Conservation (phyloP, 2,797 vertebrate species). For the Hafferia zeledoni region DNA sequence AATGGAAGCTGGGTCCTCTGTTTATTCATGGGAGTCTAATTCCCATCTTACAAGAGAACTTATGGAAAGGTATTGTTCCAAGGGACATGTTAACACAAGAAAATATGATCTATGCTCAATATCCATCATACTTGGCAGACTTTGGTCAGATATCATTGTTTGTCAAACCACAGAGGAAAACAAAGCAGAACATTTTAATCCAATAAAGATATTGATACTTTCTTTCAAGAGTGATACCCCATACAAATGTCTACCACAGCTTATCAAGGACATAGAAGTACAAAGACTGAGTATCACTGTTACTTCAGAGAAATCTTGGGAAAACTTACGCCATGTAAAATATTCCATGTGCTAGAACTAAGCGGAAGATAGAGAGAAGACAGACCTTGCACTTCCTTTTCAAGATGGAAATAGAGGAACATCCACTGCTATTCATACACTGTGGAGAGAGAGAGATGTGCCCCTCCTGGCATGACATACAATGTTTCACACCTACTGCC, state of each 20-base stretch:
- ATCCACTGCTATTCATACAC: background rate
- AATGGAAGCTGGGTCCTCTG: background rate
- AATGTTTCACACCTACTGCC: background rate
- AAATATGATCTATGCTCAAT: constrained; percentile 64
- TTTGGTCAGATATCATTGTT: constrained; percentile 48
- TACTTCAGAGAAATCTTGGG: background rate
- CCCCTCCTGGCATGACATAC: background rate
- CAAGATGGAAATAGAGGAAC: background rate
- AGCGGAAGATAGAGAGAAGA: background rate
- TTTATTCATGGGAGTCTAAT: constrained; percentile 16
- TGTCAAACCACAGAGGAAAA: constrained; percentile 47
- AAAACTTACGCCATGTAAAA: background rate
- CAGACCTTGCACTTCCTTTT: background rate
- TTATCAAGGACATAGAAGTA: background rate
- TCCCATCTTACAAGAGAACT: constrained; percentile 7
- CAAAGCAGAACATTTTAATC: constrained; percentile 25
- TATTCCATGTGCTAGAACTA: background rate
- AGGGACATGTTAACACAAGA: constrained; percentile 45
- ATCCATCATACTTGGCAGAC: constrained; percentile 52
- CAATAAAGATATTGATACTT: background rate
- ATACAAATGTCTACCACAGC: background rate
- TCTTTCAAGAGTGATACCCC: background rate
- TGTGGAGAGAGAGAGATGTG: rapidly evolving
- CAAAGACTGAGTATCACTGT: background rate
- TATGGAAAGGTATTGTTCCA: constrained; percentile 44